phyloP scores from a whole-genome alignment of 2,888 invertebrate genomes.

The Drosophila multiciliata region DNA sequence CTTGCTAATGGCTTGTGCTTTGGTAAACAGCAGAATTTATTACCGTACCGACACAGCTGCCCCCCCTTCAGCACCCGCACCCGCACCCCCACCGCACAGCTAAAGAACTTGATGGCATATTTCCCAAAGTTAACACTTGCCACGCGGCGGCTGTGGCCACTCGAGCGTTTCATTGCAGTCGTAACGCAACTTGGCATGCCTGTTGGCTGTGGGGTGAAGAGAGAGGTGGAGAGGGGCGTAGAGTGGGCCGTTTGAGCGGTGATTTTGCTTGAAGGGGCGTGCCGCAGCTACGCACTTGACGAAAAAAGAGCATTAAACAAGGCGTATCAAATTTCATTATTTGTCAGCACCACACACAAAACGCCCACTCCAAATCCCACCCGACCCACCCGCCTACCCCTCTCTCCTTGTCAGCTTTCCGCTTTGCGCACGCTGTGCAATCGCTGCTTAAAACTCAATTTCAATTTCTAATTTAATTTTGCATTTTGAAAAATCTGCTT shows the following conservation, averaged over 20 bases:
- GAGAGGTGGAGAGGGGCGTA: not conserved
- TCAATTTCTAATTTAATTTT: conserved; percentile 67
- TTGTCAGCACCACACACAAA: conserved; percentile 52
- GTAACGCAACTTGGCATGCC: conserved; percentile 47
- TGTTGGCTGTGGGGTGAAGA: not conserved
- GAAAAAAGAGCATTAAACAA: conserved; percentile 85
- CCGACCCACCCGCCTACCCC: not conserved
- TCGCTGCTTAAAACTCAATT: conserved; percentile 64
- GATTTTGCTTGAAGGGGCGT: conserved; percentile 26
- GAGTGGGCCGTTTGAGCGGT: not conserved
- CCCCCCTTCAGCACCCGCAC: not conserved
- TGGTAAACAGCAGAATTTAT: conserved; percentile 82
- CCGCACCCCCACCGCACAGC: not conserved
- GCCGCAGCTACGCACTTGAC: conserved; percentile 53
- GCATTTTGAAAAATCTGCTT: conserved; percentile 70
- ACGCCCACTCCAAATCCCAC: not conserved
- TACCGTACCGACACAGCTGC: conserved; percentile 47
- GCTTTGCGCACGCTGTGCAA: not conserved
- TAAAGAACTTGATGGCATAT: conserved; percentile 41
- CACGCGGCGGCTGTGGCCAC: conserved; percentile 80
- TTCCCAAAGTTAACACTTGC: conserved; percentile 79
- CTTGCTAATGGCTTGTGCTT: conserved; percentile 82
- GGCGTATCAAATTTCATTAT: conserved; percentile 86
- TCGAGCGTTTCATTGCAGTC: conserved; percentile 77
- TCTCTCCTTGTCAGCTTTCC: not conserved